A percentile compares a stretch with the other conserved stretches of the same genome.
phyloP scores from a whole-genome alignment of 2,888 invertebrate species.

The Synergus umbraculus region DNA sequence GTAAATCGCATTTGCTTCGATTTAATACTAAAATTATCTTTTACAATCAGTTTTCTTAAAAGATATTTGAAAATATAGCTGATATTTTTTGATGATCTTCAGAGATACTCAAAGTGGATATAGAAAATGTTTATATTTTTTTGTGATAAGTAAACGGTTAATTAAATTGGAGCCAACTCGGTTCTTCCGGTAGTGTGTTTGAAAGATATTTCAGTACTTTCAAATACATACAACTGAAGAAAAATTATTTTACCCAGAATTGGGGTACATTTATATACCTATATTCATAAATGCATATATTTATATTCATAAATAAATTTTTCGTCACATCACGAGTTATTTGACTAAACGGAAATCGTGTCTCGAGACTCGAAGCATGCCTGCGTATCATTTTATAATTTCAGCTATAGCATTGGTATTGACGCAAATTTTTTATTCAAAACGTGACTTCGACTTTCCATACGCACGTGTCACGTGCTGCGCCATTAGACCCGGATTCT shows the following conservation, averaged over 20 bases:
- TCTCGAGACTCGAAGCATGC: background rate
- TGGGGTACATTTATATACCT: too few relatives aligned
- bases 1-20: background rate
- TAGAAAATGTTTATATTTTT: too few relatives aligned
- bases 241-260: too few relatives aligned
- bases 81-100: background rate
- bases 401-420: slow-evolving; percentile 59
- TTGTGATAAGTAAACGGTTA: too few relatives aligned
- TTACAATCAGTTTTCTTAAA: background rate
- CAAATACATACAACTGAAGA: too few relatives aligned
- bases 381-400: background rate
- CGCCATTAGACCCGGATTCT: slow-evolving; percentile 60
- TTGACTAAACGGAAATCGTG: background rate
- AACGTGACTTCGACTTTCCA: slow-evolving; percentile 68
- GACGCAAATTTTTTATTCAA: slow-evolving; percentile 62
- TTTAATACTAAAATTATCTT: background rate
- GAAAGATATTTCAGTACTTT: too few relatives aligned
- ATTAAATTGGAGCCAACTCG: too few relatives aligned
- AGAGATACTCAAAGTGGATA: too few relatives aligned
- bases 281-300: too few relatives aligned
- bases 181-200: too few relatives aligned
- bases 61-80: background rate
- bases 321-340: background rate
- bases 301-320: background rate
- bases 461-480: slow-evolving; percentile 52